These are phyloP conservation scores for Epizoanthus illoricatus DNA, from an alignment of 92 coral and sea anemone species.

Conservation along the genomic window DNA sequence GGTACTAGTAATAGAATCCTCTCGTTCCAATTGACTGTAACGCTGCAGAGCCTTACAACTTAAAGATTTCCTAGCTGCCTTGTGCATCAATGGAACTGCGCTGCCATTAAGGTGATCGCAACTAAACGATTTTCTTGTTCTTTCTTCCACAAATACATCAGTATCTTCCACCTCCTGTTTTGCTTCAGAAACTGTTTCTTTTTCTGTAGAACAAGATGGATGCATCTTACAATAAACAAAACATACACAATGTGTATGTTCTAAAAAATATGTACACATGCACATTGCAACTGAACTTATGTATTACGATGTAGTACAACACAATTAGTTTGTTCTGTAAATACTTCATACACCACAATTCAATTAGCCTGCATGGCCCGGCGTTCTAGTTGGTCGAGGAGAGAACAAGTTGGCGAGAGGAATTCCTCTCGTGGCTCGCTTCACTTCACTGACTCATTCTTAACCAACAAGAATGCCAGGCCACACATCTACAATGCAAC, in stretches of 20 bases:
- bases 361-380: too few species aligned
- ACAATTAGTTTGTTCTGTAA: too few species aligned
- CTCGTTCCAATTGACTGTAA: constrained; percentile 20
- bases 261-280: neutral
- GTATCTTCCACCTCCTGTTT: neutral
- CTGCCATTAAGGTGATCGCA: constrained; percentile 25
- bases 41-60: constrained; percentile 34
- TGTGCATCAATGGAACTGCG: constrained; percentile 8
- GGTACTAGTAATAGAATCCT: neutral
- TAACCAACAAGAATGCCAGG: too few species aligned
- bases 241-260: neutral
- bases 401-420: too few species aligned
- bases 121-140: constrained; percentile 29
- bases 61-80: constrained; percentile 10
- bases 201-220: neutral
- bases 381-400: too few species aligned
- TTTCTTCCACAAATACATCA: neutral
- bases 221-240: neutral
- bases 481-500: too few species aligned
- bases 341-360: too few species aligned
- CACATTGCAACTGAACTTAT: too few species aligned
- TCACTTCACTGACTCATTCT: too few species aligned
- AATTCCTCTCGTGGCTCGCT: too few species aligned
- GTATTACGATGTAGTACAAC: too few species aligned
- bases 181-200: neutral